These are phyloP conservation scores for Lutraria lutraria DNA, from an alignment of 2,888 invertebrate genomes.

Conservation along the genomic window DNA sequence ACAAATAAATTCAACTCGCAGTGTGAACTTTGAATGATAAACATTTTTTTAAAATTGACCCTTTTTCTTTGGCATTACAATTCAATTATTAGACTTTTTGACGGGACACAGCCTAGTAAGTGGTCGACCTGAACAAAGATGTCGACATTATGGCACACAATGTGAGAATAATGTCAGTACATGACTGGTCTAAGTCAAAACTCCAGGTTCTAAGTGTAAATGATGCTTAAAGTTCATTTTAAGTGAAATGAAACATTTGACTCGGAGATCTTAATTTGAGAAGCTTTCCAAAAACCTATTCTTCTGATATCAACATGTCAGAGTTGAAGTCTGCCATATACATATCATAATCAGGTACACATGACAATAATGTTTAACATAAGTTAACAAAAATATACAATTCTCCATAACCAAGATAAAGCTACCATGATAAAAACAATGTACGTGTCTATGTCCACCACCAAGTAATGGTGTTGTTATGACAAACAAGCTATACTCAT, in stretches of 20 bases:
- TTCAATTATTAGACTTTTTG: too few species aligned
- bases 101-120: too few species aligned
- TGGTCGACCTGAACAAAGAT: too few species aligned
- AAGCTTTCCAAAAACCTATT: neutral
- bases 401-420: constrained; percentile 12
- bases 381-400: neutral
- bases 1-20: too few species aligned
- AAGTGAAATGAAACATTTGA: neutral
- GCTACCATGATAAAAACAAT: constrained; percentile 21
- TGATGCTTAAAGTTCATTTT: neutral
- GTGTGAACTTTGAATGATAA: too few species aligned
- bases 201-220: neutral
- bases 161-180: too few species aligned
- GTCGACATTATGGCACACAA: too few species aligned
- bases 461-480: neutral
- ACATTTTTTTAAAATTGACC: too few species aligned
- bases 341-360: neutral
- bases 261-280: neutral
- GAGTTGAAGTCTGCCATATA: neutral
- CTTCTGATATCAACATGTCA: neutral
- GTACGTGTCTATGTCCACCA: neutral
- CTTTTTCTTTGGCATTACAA: too few species aligned
- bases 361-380: neutral
- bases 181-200: neutral
- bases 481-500: neutral